Base-by-base conservation (phyloP, 1,140 invertebrate species). In the Drosophila nannoptera region DNA sequence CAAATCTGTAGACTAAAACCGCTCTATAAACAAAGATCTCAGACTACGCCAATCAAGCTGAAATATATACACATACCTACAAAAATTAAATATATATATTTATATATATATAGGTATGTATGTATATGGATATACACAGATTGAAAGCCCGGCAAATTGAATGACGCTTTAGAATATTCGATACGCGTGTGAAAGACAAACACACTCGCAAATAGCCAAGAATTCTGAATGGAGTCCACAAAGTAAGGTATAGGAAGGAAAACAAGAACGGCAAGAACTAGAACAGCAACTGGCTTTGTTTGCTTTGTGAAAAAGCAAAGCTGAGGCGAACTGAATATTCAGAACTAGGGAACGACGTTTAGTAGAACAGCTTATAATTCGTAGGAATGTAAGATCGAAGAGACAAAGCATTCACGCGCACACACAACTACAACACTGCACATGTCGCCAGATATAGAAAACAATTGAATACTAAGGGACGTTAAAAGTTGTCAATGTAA, bases 21-120 rank as follows among this genome's bases (percentile, higher is more conserved):
- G 35, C n/a, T 50, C 16, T 54, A 42, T 62, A 69, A 63, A 69
- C 58, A 69, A 48, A 69, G 49, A 35, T 54, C 45, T 49, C 56
- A 49, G 58, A 22, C 14, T 31, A 29, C 38, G 54, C 53, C 49
- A 67, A 58, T 50, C 45, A 8, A 42, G 38, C 48, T 31, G 29
- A 8, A 59, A 52, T 49, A 12, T 32, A 36, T 31, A 54, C n/a
- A 54, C 11, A 40, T 12, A 40, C 4, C 22, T 22, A 3, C 1
- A 22, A 22, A 22, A 22, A 22, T n/a, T 8, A 40, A 40, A 31
- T 11, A 42, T 12, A 54, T 8, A 54, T 8, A 45, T n/a, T n/a
- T 43, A 32, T 31, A 31, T 31, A 54, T 2, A 40, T 32, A 22
- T 16, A 22, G 12, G 36, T 50, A 52, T 29, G 36, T 36, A 50